A percentile compares a stretch with the other conserved stretches of the same genome.
These are phyloP conservation scores for Auanema freiburgensis DNA, from an alignment of 2,888 invertebrate genomes.

Conservation along the genomic window DNA sequence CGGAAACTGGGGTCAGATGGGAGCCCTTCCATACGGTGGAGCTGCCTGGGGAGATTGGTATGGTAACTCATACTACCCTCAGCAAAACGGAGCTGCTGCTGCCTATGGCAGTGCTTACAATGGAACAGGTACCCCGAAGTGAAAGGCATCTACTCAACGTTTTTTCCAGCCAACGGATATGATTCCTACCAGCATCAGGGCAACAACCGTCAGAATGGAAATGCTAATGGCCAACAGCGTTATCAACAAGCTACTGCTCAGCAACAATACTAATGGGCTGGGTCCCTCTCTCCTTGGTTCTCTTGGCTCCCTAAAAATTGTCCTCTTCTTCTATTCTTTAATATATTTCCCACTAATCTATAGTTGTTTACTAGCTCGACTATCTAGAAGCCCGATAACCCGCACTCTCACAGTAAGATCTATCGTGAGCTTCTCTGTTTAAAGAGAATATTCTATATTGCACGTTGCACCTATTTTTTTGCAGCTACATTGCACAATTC, in stretches of 20 bases:
- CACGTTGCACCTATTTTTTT: no score
- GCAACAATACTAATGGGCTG: constrained; percentile 39
- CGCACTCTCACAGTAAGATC: constrained; percentile 4
- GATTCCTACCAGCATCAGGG: constrained; percentile 33
- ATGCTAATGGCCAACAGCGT: constrained; percentile 26
- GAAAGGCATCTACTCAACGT: neutral
- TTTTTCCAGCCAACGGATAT: constrained; percentile 26
- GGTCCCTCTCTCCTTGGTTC: constrained; percentile 18
- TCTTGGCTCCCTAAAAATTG: constrained; percentile 35
- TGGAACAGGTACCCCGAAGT: constrained; percentile 1
- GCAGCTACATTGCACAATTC: no score
- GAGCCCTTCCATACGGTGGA: constrained; percentile 49
- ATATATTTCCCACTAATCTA: neutral
- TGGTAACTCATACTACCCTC: constrained; percentile 32
- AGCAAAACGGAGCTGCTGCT: constrained; percentile 30
- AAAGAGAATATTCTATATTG: neutral
- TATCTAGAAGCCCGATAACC: constrained; percentile 1
- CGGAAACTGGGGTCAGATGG: constrained; percentile 39
- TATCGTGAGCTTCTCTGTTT: constrained; percentile 2
- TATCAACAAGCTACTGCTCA: constrained; percentile 37
- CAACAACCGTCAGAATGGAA: constrained; percentile 30
- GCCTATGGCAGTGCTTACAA: constrained; percentile 29
- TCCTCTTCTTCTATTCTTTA: constrained; percentile 24
- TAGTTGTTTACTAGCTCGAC: constrained; percentile 2
- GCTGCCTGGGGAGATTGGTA: constrained; percentile 53